Base-by-base conservation (phyloP, 2,797 vertebrate species). In the Trematomus bernacchii region DNA sequence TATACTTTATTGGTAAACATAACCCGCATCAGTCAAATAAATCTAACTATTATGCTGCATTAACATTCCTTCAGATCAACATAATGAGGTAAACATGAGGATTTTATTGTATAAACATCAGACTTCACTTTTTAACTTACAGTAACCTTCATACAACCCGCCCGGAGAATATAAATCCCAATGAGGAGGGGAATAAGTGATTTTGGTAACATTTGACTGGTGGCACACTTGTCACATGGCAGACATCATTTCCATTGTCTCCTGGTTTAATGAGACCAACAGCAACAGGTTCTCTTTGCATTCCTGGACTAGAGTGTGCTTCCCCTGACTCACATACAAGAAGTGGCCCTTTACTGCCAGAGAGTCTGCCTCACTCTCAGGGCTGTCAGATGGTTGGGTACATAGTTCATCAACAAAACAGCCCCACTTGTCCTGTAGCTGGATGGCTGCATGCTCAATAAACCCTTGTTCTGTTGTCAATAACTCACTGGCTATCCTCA, bases 231-330 rank as follows among this genome's bases (percentile, higher is more conserved):
- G 48, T 93, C 71, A 90, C 79, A 84, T 71, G 1, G 82, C 48
- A 90, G 86, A 72, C 44, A 95, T 89, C 8, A 82, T 77, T 9
- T 90, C 87, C 78, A 99, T 14, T 15, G 93, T 91, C 11, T 88
- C 89, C 50, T 85, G 83, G 68, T 99, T 99, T 51, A 98, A 91
- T 9, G 96, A 95, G 76, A 97, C 96, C 69, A 99, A 71, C 40
- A 97, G 82, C 78, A 91, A 94, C 51, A 99, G 91, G 73, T 96
- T 96, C 64, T 91, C 90, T 89, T 93, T 91, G 83, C 98, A 99
- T 62, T 95, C 95, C 70, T 86, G 90, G 42, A 94, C 87, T 16
- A 92, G 61, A 8, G n/a, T 68, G 77, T 91, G 63, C 66, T 91
- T 0, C 46, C 77, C 51, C 3, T 52, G 23, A 63, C 69, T 44